Base-by-base conservation (phyloP, 2,113 vertebrate species). In the Malurus alboscapulatus region DNA sequence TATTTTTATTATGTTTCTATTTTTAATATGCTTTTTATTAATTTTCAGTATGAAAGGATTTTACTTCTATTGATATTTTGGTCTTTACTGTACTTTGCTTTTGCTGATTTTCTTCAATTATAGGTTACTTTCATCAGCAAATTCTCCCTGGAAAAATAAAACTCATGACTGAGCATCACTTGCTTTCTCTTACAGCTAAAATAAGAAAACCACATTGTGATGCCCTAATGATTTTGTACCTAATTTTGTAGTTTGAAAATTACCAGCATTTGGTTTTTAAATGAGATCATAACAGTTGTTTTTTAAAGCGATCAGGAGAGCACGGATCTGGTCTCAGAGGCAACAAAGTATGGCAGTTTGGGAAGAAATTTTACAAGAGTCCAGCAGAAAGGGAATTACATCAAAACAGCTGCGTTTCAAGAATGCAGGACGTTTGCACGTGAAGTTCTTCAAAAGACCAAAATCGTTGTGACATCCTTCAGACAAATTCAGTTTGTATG, bases 111-210 rank as follows among this genome's bases (percentile, higher is more conserved):
- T 84, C 62, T 83, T 82, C 69, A 91, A 84, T 86, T 84, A 65
- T 29, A 36, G 27, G 74, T 91, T 94, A 72, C 45, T 87, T 82
- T 45, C 54, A 78, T 87, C 73, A 93, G 92, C 77, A 91, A 84
- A 88, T 93, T 91, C 74, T 96, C 69, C 36, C 59, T 7, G 8
- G 80, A 90, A 88, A 92, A 96, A 92, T 80, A 90, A 93, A 88
- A 86, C 77, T 89, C 77, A 34, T 74, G 40, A 93, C 68, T 55
- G 53, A 95, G 68, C 73, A 77, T 24, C 84, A 48, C 47, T 61
- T 82, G 40, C 68, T 89, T 48, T 90, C 69, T 78, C 27, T 85
- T 54, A 66, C 50, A 58, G 82, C 82, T 71, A 58, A 68, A 90
- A 62, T 47, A 69, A 89, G 82, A 88, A 93, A 94, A 55, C 30